Percentiles rank a stretch among this genome's conserved stretches.
phyloP scores from a whole-genome alignment of 1,140 invertebrate species.

The Drosophila ficusphila region DNA sequence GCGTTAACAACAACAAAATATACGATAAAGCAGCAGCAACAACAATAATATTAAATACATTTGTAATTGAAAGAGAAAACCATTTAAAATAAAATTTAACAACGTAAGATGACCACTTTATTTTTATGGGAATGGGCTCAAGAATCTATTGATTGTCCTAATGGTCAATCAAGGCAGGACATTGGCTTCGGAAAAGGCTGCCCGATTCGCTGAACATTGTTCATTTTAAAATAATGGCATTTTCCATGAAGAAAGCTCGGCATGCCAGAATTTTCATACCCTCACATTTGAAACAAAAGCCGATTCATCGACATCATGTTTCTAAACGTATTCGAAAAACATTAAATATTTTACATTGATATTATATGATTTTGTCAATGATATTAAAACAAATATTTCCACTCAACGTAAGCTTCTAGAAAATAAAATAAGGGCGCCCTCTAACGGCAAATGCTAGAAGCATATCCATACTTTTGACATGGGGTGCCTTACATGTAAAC shows the following conservation, averaged over 20 bases:
- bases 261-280: no score
- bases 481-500: no score
- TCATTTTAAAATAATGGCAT: background rate
- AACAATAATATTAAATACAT: constrained; percentile 80
- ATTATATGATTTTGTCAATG: no score
- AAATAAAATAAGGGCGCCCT: no score
- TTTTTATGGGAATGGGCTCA: constrained; percentile 12
- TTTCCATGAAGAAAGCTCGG: background rate
- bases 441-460: no score
- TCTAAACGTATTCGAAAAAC: no score
- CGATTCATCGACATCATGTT: no score
- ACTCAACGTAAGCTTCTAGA: no score
- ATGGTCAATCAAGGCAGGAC: constrained; percentile 19
- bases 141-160: constrained; percentile 4
- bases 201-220: background rate
- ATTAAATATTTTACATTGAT: no score
- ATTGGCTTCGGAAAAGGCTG: background rate
- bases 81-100: constrained; percentile 81
- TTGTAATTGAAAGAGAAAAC: constrained; percentile 76
- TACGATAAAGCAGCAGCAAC: constrained; percentile 44
- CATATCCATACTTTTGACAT: no score
- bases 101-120: constrained; percentile 55
- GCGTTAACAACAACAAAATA: constrained; percentile 54
- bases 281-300: background rate
- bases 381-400: no score